These are phyloP conservation scores for Sebastes diploproa DNA, from an alignment of 2,797 vertebrate genomes.

Conservation along the genomic window DNA sequence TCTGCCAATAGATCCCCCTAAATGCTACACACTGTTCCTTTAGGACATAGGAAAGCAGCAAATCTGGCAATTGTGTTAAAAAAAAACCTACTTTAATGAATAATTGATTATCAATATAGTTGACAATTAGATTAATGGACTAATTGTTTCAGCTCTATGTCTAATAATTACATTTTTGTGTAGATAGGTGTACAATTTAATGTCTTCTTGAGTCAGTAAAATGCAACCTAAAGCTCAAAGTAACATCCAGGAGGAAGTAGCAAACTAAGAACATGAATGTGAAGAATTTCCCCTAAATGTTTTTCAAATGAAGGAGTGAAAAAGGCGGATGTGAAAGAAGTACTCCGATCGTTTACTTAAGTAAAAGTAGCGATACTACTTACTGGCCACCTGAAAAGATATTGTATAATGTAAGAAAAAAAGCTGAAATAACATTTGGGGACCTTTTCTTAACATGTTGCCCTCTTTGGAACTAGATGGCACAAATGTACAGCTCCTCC, in stretches of 20 bases:
- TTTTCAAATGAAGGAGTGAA: background rate
- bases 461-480: no score
- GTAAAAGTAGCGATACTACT: no score
- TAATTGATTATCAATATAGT: background rate
- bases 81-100: background rate
- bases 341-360: no score
- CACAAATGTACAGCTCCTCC: no score
- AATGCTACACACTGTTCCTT: no score
- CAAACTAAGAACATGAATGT: background rate
- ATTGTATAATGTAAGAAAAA: no score
- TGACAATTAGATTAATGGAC: background rate
- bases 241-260: background rate
- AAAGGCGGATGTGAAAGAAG: no score
- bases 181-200: background rate
- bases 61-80: background rate
- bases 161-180: background rate
- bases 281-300: background rate
- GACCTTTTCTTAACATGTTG: no score
- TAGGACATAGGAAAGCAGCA: no score
- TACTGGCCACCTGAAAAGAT: no score
- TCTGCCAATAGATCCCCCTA: no score
- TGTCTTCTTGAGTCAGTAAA: background rate
- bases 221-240: background rate
- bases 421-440: background rate
- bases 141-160: background rate